A percentile compares a stretch with the other conserved stretches of the same genome.
Conservation (phyloP, 2,888 invertebrate genomes). For the Eledona agricola region DNA sequence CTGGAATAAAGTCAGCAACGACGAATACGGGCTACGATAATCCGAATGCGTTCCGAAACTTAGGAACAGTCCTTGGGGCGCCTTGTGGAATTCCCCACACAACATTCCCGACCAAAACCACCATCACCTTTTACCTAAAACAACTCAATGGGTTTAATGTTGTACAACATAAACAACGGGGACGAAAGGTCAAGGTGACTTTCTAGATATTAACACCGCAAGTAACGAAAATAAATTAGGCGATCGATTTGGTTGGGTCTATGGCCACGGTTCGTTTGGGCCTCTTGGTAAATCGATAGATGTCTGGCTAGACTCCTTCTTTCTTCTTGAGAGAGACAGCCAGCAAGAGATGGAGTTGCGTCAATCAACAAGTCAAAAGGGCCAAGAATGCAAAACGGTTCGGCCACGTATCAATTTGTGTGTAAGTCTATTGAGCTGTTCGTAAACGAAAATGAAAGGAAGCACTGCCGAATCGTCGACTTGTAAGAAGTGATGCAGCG, state of each 20-base stretch:
- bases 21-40: constrained; percentile 67
- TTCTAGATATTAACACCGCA: too few relatives aligned
- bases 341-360: constrained; percentile 17
- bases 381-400: too few relatives aligned
- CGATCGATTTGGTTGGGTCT: too few relatives aligned
- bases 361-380: constrained; percentile 29
- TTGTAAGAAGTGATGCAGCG: too few relatives aligned
- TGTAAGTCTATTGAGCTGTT: too few relatives aligned
- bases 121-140: constrained; percentile 59
- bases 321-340: constrained; percentile 9
- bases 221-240: too few relatives aligned
- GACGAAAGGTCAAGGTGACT: constrained; percentile 28
- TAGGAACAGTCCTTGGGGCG: constrained; percentile 62
- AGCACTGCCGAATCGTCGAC: too few relatives aligned
- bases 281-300: constrained; percentile 31
- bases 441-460: too few relatives aligned
- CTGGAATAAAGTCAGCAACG: constrained; percentile 69
- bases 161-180: too few relatives aligned
- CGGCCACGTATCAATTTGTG: too few relatives aligned
- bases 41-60: constrained; percentile 59
- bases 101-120: constrained; percentile 62
- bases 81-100: constrained; percentile 65
- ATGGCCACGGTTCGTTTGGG: too few relatives aligned
- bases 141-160: constrained; percentile 29
- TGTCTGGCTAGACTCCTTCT: constrained; percentile 23